Conservation (phyloP, 1,140 invertebrate genomes). For the Lepidotrigona ventralis region DNA sequence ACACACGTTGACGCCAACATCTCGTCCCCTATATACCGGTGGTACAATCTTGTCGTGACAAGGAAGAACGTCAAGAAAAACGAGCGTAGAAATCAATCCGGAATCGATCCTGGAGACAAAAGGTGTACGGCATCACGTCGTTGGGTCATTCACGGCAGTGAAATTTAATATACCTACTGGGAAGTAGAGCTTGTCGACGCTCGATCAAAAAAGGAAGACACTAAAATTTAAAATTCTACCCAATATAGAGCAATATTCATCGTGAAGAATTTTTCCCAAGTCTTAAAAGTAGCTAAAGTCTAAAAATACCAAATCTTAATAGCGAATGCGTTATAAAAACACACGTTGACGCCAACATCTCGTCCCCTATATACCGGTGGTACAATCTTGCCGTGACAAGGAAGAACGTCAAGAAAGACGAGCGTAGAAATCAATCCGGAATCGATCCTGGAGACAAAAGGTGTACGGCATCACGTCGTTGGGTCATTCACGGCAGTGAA, state of each 20-base stretch:
- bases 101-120: neutral
- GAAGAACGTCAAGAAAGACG: neutral
- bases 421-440: neutral
- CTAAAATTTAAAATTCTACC: no score
- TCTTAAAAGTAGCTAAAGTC: neutral
- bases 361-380: no score
- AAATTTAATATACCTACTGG: conserved; percentile 40
- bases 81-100: neutral
- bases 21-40: neutral
- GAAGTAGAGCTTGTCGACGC: neutral
- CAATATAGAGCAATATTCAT: no score
- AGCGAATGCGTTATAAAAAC: neutral
- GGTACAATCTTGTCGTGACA: neutral
- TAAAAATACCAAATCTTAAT: neutral
- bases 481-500: neutral
- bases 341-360: neutral
- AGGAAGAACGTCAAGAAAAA: neutral
- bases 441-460: neutral
- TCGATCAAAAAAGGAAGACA: no score
- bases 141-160: no score
- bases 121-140: neutral
- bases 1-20: neutral
- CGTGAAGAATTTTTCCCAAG: neutral
- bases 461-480: neutral
- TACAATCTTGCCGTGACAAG: neutral